Base-by-base conservation (phyloP, 2,113 vertebrate genomes). In the Caloenas nicobarica region DNA sequence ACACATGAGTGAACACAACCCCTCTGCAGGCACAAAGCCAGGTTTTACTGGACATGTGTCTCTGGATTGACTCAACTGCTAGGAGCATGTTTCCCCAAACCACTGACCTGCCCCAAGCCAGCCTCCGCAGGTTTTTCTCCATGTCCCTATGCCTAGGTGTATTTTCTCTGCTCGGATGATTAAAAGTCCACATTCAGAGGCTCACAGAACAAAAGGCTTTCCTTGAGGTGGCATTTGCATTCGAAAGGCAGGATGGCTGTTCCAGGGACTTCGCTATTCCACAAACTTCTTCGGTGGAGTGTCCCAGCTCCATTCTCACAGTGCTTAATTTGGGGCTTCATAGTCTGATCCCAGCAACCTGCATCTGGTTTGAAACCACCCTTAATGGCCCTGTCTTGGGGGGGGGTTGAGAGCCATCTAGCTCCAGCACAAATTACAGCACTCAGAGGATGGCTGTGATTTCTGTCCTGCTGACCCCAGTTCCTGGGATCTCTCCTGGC, bases 401-500 rank as follows among this genome's bases (percentile, higher is more conserved):
- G 58, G 88, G 70, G 24, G 3, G 88, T 3, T 13, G 80, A 81
- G 73, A 94, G 54, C 79, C n/a, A 19, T 80, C 78, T 33, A 83
- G 71, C 68, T 91, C 86, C 3, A 1, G 89, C 66, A 69, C 78
- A 85, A 94, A 87, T 91, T 86, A 77, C 65, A 36, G 82, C 25
- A 56, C 69, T 95, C 10, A 0, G 77, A 82, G 92, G 81, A 84
- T 1, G 11, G 69, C 83, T 79, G 80, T 73, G 71, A 84, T 97
- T 93, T 91, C 86, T 96, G 92, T 84, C 86, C 88, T 29, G 53
- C 95, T 96, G 95, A 68, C 95, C 88, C 40, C 36, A 1, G 91
- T 89, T 95, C 95, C 91, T 69, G 91, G 94, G 96, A 95, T 46
- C 79, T 90, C 92, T 93, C 80, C 86, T 96, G 96, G 92, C 93